These are phyloP conservation scores for Rhabdomys dilectus DNA, from an alignment of 2,113 vertebrate species.

Conservation along the genomic window DNA sequence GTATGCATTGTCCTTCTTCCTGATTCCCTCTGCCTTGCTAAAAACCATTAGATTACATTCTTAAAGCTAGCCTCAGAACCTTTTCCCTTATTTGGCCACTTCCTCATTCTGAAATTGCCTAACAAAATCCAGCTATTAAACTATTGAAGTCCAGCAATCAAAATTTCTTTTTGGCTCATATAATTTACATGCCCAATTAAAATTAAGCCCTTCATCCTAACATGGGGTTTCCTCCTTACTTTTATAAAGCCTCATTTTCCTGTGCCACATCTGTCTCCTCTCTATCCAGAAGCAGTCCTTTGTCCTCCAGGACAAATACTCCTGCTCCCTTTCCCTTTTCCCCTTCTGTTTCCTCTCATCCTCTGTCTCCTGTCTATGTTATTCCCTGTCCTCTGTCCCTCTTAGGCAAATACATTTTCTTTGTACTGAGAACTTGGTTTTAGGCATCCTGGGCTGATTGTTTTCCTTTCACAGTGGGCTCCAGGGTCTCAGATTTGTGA, in stretches of 20 bases:
- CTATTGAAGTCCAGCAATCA: background rate
- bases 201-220: background rate
- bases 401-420: background rate
- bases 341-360: background rate
- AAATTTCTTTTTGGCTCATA: background rate
- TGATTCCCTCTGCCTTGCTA: background rate
- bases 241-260: background rate
- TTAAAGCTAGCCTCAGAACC: background rate
- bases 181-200: background rate
- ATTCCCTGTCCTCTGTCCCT: background rate
- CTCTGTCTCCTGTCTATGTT: background rate
- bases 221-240: background rate
- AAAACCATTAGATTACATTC: background rate
- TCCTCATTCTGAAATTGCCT: background rate
- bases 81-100: background rate
- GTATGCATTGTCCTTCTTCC: background rate
- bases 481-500: background rate
- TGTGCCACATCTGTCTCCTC: background rate
- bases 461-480: background rate
- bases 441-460: background rate
- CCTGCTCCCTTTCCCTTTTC: background rate
- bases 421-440: background rate
- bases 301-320: background rate
- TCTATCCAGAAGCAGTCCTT: background rate
- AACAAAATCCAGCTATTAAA: background rate